Base-by-base conservation (phyloP, 1,140 invertebrate species). In the Drosophila parvula region DNA sequence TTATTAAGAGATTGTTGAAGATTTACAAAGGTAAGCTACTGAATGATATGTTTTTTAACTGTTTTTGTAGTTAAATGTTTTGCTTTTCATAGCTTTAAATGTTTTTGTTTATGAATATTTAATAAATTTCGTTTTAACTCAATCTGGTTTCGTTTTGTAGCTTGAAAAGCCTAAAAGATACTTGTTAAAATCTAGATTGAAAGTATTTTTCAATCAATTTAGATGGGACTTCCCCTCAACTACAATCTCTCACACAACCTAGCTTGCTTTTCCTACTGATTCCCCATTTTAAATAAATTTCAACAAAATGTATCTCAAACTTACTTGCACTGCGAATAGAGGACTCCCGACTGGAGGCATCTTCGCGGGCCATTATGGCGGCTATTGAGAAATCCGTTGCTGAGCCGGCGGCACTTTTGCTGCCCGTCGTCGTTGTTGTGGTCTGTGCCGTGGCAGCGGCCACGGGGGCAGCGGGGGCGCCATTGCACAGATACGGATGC, bases 361-460 rank as follows among this genome's bases (percentile, higher is more conserved):
- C 95, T 94, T 91, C 91, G 61, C 96, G 93, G 57, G 96, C 96
- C 96, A 98, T 98, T 86, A 98, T 98, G 47, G 97, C 97, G 32
- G 97, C 97, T 88, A 98, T 98, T 69, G 97, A 97, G 93, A 98
- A 98, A 93, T 98, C 97, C 78, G 97, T 98, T 76, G 96, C 96
- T 10, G 90, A 91, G 81, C 90, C 90, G 90, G 86, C 90, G 90
- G 90, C 83, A 83, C 70, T 90, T 86, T 91, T 91, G 77, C 78
- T 86, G 40, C 59, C 70, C 18, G 86, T 68, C 9, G 86, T 84
- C 27, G 90, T 81, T 60, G 86, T 83, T 48, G 69, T 71, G 22
- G 81, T 63, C 32, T 75, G 60, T 44, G 61, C 58, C 14, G 48
- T 38, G 61, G 75, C 67, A 28, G 71, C 60, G 16, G 62, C 59